Base-by-base conservation (phyloP, 2,888 invertebrate species). In the Leucania comma region DNA sequence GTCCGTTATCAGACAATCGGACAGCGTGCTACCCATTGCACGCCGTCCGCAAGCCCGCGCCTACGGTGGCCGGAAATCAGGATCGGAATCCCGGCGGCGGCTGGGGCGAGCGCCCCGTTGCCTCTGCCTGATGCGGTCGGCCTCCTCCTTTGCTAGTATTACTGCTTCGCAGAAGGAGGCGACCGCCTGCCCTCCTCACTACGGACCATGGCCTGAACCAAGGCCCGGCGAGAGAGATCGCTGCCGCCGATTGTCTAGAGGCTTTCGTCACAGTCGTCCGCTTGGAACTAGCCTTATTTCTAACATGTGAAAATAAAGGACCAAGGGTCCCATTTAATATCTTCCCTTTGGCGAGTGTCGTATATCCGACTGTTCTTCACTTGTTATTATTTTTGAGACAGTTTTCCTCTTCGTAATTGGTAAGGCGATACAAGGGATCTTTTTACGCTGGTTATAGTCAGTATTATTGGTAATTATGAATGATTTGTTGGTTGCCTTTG, bases 311-410 rank as follows among this genome's bases (percentile, higher is more conserved):
- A 72, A 80, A 72, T 72, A 82, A 74, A 75, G 58, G 66, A 38
- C 65, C 60, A 69, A 72, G 68, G 80, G 77, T 65, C n/a, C 29
- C 68, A 70, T 82, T 82, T 82, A 82, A 82, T 82, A 82, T 82
- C 69, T 65, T 68, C 74, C 70, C 57, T 82, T 82, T 66, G 57
- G 58, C 65, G 68, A 81, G 72, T 72, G 72, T 77, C 80, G 58
- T 72, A 68, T 79, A 63, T 70, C 78, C 79, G 42, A 57, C 61
- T 77, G 77, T 71, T 73, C 60, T 75, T 68, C 65, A 74, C 57
- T 81, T 70, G 72, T 76, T 81, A 82, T 79, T 76, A 81, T 81
- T 81, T 81, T 80, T 65, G 50, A 72, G 38, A 68, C 80, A 77
- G 58, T 72, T 80, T 80, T 74, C 72, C 77, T 66, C 3, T 65